Evolutionary conservation across 2,888 invertebrate genomes (phyloP), one percentile per base, ranked within the genome.

Genomic region (Drosophila lutescens): DNA sequence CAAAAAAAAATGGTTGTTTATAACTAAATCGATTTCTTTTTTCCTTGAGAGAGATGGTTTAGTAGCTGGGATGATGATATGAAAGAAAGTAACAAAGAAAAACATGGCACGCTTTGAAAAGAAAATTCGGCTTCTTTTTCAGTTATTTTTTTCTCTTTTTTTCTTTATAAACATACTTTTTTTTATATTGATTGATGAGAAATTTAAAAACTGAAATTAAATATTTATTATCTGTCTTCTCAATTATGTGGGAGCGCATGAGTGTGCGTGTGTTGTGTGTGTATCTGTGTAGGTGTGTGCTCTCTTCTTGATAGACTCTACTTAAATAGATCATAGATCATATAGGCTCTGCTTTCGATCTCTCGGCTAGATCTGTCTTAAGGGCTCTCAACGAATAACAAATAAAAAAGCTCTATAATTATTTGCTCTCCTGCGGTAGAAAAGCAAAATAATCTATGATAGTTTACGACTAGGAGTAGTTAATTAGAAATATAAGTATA

Each of bases 81-180:
- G 82, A 70, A 79, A 76, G 26, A 67, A 86, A 70, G 46, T 20
- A 60, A 80, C 41, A 66, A 62, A 57, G 74, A 53, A 56, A 87
- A 87, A 82, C 83, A 87, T 83, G 83, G 88, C 83, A 83, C 86
- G 77, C 72, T 79, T 72, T 68, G 41, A 76, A 76, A 47, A 67
- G 49, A 62, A 61, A 62, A 62, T 62, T 50, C 15, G 23, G 40
- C 53, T 40, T 41, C 2, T 47, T 53, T 57, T 62, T 43, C 13
- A 34, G 20, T 17, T 13, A 8, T 46, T 41, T 50, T 50, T 49
- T 61, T 32, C 36, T 40, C 32, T 43, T 38, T 50, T 50, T 55
- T 46, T 56, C 32, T 26, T 20, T 10, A 46, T 69, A 65, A 69
- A 57, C 61, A 60, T 67, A 47, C 53, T 69, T 63, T 69, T 63